phyloP scores from a whole-genome alignment of 37 sponge, comb jelly and placozoan species.

The Geodia barretti region DNA sequence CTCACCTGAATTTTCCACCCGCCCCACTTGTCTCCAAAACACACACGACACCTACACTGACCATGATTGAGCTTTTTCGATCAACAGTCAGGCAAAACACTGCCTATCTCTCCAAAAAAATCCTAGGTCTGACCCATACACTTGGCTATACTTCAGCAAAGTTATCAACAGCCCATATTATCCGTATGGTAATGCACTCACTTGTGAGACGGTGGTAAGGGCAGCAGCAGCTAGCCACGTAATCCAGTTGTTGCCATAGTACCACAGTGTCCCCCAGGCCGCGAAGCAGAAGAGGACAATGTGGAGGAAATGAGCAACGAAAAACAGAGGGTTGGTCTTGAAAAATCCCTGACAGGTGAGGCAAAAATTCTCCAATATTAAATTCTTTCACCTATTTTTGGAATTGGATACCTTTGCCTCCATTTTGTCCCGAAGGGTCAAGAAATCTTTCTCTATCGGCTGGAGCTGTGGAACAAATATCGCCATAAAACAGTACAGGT shows the following conservation, averaged over 20 bases:
- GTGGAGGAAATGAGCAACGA: constrained; percentile 44
- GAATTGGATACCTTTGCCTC: constrained; percentile 30
- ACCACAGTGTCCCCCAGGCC: constrained; percentile 51
- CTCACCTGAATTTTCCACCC: too few relatives aligned
- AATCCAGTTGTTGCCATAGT: constrained; percentile 61
- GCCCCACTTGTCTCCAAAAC: too few relatives aligned
- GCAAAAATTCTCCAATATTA: not conserved
- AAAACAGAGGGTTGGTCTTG: constrained; percentile 55
- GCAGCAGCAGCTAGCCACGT: constrained; percentile 51
- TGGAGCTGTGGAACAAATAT: constrained; percentile 45
- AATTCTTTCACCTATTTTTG: not conserved
- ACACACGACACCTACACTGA: too few relatives aligned
- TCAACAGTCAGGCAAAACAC: too few relatives aligned
- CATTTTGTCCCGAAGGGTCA: constrained; percentile 34
- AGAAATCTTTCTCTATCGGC: constrained; percentile 44
- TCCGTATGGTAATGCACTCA: too few relatives aligned
- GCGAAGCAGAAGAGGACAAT: constrained; percentile 45
- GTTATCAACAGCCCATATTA: too few relatives aligned
- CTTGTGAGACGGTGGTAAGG: constrained; percentile 37
- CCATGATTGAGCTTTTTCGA: too few relatives aligned
- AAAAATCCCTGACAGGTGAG: constrained; percentile 52
- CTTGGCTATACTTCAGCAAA: too few relatives aligned
- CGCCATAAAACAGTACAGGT: not conserved
- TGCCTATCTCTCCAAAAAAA: too few relatives aligned
- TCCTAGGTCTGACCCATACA: too few relatives aligned